Base-by-base conservation (phyloP, 2,888 invertebrate species). In the Rhamphomyia laevipes region DNA sequence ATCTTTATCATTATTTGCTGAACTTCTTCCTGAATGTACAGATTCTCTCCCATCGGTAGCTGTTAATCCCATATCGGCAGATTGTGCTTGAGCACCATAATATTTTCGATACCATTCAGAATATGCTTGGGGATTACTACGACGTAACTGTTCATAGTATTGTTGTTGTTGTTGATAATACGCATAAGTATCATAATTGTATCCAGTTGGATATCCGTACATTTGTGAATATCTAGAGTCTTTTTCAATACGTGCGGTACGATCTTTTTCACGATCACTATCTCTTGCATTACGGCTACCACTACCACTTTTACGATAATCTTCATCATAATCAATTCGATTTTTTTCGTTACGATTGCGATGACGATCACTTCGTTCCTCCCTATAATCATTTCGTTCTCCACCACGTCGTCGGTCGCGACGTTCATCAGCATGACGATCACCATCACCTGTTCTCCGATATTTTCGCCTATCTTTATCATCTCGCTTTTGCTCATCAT, bases 1-100 rank as follows among this genome's bases (percentile, higher is more conserved):
- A 58, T 78, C 74, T 59, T 76, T 79, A 41, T 83, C 85, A 65
- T 84, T 82, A 49, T 64, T 62, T 57, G 84, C 80, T 52, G 87
- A 87, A 70, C 87, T 87, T 58, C 86, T 78, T 43, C 88, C 89
- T 16, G 88, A 88, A 73, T 87, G 87, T 47, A 86, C 84, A 59
- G 85, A 85, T 54, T 80, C 84, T 56, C 86, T 76, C 56, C 84
- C 86, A 59, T 84, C 84, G 11, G 42, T 38, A 4, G 33, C 42
- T 17, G 41, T 38, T 66, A 6, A 55, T 49, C n/a, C 59, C 59
- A 43, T 61, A 57, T 42, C 63, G 9, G 40, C 16, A 37, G n/a
- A 21, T 15, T 15, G 18, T 11, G 37, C 47, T 35, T 46, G 38
- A 35, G 48, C 53, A 37, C 51, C 50, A 67, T 78, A 78, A 62